Percentiles rank a stretch among this genome's conserved stretches.
Conservation (phyloP, 2,797 vertebrate species). For the Ctenosaura bakeri region DNA sequence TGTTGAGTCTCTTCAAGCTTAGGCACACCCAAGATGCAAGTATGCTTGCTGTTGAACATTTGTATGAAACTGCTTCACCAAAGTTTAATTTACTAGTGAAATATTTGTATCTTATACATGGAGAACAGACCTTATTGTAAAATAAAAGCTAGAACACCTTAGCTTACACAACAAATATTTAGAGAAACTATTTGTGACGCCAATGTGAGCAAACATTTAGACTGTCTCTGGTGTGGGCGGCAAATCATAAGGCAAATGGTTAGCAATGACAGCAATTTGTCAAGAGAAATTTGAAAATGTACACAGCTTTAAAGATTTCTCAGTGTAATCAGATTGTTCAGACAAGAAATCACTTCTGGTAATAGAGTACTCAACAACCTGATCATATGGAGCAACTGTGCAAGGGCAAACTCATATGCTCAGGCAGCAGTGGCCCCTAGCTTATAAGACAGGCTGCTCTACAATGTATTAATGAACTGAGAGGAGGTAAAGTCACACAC, state of each 20-base stretch:
- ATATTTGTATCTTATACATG: neutral
- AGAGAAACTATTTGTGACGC: neutral
- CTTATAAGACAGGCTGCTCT: neutral
- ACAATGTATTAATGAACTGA: too few species aligned
- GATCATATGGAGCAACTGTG: neutral
- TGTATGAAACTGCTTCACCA: neutral
- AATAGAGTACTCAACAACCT: neutral
- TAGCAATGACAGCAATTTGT: neutral
- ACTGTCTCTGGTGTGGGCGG: neutral
- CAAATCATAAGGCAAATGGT: neutral
- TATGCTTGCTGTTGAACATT: conserved; percentile 1
- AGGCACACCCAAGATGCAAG: conserved; percentile 20
- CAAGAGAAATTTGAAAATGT: neutral
- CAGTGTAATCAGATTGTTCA: neutral
- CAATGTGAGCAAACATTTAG: neutral
- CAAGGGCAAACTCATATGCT: neutral
- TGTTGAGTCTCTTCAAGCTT: conserved; percentile 28
- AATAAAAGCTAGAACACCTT: conserved; percentile 44
- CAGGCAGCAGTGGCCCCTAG: neutral
- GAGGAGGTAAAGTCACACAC: too few species aligned
- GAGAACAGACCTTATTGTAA: conserved; percentile 17
- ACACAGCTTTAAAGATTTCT: neutral
- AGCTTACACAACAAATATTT: neutral
- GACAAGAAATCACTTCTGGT: neutral
- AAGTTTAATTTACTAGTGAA: conserved; percentile 11